Evolutionary conservation across 2,113 vertebrate genomes (phyloP).

Genomic region (Lagopus leucura): DNA sequence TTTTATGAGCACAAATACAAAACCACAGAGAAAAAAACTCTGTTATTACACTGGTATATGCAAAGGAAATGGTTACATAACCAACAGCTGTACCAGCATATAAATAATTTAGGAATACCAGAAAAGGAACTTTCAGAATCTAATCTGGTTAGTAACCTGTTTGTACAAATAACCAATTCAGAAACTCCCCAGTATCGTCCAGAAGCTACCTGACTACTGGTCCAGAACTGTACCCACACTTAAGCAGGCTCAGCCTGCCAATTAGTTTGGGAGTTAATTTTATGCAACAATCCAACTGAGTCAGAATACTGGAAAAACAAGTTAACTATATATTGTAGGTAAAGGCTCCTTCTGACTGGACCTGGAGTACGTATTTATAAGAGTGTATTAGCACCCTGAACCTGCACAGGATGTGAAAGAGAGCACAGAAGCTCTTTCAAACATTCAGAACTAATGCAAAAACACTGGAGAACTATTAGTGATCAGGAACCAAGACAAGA

Average conservation of each 20-base stretch:
- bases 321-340: neutral
- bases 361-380: neutral
- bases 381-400: neutral
- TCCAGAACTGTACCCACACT: neutral
- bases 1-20: slow-evolving; percentile 58
- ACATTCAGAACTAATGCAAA: neutral
- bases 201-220: neutral
- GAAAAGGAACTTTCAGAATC: neutral
- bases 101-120: neutral
- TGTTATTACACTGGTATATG: neutral
- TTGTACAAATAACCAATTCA: neutral
- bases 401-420: neutral
- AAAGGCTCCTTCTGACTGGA: neutral
- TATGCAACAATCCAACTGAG: neutral
- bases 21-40: neutral
- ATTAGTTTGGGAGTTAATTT: neutral
- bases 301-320: neutral
- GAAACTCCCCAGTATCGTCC: neutral
- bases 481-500: neutral
- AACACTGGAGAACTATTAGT: neutral
- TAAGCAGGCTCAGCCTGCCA: neutral
- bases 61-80: neutral
- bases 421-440: neutral
- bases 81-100: neutral
- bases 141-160: neutral